A percentile compares a stretch with the other conserved stretches of the same genome.
phyloP scores from a whole-genome alignment of 2,797 vertebrate genomes.

The Micromesistius poutassou region DNA sequence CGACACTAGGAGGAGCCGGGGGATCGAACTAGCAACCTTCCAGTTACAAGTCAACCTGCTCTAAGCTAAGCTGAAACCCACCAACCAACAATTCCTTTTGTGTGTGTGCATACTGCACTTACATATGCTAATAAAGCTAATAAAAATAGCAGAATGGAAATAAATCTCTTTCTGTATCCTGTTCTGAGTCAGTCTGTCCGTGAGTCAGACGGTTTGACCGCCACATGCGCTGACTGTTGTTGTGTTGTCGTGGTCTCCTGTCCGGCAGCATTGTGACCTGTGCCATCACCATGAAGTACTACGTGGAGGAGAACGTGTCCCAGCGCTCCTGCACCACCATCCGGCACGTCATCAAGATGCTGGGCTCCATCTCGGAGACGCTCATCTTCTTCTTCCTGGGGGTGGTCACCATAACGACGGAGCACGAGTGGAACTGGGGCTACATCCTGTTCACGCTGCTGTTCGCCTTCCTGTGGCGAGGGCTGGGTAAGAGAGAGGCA shows the following conservation, averaged over 20 bases:
- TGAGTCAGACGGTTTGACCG: too few species aligned
- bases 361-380: conserved; percentile 92
- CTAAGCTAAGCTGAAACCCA: too few species aligned
- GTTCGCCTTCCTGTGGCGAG: conserved; percentile 92
- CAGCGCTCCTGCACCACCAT: conserved; percentile 95
- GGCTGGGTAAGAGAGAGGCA: conserved; percentile 77
- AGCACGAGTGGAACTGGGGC: conserved; percentile 97
- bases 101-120: too few species aligned
- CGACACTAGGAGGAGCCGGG: too few species aligned
- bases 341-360: conserved; percentile 94
- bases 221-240: too few species aligned
- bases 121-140: too few species aligned
- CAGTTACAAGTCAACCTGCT: too few species aligned
- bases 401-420: conserved; percentile 89
- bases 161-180: too few species aligned
- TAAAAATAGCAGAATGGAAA: too few species aligned
- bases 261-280: conserved; percentile 86
- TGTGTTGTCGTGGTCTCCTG: neutral
- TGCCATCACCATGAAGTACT: conserved; percentile 98
- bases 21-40: too few species aligned
- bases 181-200: too few species aligned
- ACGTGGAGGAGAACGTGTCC: conserved; percentile 96
- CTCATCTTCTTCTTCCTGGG: conserved; percentile 99
- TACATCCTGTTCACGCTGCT: conserved; percentile 91
- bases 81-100: too few species aligned